Base-by-base conservation (phyloP, 1,140 invertebrate genomes). In the Coptotermes formosanus region DNA sequence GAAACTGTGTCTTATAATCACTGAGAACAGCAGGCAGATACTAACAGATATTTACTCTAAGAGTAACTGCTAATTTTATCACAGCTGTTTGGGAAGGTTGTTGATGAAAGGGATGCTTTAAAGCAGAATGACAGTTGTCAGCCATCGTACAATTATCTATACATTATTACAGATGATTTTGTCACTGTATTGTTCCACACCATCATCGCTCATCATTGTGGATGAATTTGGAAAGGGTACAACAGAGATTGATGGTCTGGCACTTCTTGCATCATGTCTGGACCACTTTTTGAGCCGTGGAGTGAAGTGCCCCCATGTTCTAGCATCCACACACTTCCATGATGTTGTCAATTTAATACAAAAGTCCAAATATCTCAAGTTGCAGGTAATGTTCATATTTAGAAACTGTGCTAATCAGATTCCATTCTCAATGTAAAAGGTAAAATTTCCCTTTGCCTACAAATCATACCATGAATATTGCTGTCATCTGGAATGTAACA, bases 181-280 rank as follows among this genome's bases (percentile, higher is more conserved):
- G 48, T 94, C 95, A 23, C 89, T 97, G 2, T 92, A 93, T 85
- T 93, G 92, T 88, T 94, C 94, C 0, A 94, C 93, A 1, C 88
- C 91, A 1, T 91, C 92, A 85, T 96, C 96, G 0, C 89, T 99
- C 4, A 92, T 98, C 1, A 92, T 98, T 52, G 92, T 98, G 82
- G 98, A 99, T 91, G 97, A 98, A 91, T 98, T 98, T 92, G 97
- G 97, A 1, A 96, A 96, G 91, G 96, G 97, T 87, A 98, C 98
- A 21, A 92, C 95, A 7, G 94, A 95, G 88, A 90, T 93, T 2
- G 96, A 97, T 91, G 96, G 96, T 0, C 89, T 95, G 59, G 92
- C 95, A 14, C 90, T 98, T 52, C 90, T 97, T 4, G 91, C 93
- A 14, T 93, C 95, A 6, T 92, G 93, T 64, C 88, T 97, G 3